Evolutionary conservation across 1,140 invertebrate genomes (phyloP).

Genomic region (Apis cerana): DNA sequence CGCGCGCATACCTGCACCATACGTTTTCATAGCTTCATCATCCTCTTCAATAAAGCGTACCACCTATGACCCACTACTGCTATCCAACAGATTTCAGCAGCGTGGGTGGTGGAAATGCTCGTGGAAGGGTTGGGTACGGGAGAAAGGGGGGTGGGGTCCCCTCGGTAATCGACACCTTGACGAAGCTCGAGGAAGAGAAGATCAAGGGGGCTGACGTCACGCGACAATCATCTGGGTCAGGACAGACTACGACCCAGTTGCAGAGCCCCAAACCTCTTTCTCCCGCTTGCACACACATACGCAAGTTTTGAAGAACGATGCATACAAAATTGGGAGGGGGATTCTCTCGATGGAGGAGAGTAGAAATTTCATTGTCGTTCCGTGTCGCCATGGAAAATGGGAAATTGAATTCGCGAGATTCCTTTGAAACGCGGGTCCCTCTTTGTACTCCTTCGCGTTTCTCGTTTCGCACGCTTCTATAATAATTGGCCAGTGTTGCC

Average conservation of each 20-base stretch:
- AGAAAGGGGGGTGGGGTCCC: neutral
- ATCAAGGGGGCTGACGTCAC: constrained; percentile 73
- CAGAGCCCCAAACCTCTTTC: neutral
- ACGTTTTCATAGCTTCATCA: too few relatives aligned
- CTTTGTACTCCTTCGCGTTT: constrained; percentile 19
- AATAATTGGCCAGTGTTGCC: neutral
- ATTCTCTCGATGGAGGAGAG: neutral
- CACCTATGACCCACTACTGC: too few relatives aligned
- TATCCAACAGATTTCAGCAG: too few relatives aligned
- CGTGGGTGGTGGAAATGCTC: too few relatives aligned
- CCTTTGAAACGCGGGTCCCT: neutral
- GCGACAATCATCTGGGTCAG: constrained; percentile 76
- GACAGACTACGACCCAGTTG: constrained; percentile 75
- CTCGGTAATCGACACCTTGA: constrained; percentile 15
- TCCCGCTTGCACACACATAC: constrained; percentile 21
- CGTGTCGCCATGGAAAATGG: constrained; percentile 23
- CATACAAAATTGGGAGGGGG: neutral
- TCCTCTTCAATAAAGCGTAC: too few relatives aligned
- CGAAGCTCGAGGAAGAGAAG: constrained; percentile 18
- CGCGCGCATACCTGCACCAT: too few relatives aligned
- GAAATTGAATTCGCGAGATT: constrained; percentile 46
- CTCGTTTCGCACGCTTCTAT: neutral
- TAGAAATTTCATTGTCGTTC: constrained; percentile 40
- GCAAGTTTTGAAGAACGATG: constrained; percentile 29
- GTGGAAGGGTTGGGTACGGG: neutral